Base-by-base conservation (phyloP, 2,888 invertebrate species). In the Tortrix viridana region DNA sequence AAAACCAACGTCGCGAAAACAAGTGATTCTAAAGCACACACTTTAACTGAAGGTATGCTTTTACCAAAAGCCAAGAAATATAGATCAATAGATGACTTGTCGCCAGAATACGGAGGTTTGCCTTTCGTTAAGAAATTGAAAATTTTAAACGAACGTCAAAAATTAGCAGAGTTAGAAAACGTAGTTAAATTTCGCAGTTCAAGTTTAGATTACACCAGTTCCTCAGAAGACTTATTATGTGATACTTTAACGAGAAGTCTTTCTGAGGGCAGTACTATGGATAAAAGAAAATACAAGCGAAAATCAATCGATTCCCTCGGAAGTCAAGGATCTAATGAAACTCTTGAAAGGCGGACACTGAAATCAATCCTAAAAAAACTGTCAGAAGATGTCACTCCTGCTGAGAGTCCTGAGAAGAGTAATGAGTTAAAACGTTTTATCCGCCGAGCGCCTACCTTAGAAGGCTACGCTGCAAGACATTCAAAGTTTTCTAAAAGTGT, bases 61-160 rank as follows among this genome's bases (percentile, higher is more conserved):
- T 79, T 88, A 63, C 87, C 89, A 9, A 86, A 85, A 85, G 72
- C 84, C 2, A 96, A 96, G 82, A 94, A 95, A 80, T 97, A 97
- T 84, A 93, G 94, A 67, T 97, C 97, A n/a, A 95, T 97, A 55
- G 96, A 96, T 75, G 97, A 97, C 81, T 85, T 97, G 38, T 97
- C 97, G 7, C 97, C 97, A 0, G 97, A 97, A 81, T 97, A 97
- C 74, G 96, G 96, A 55, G 96, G 96, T 14, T 85, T 97, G 65
- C 97, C 97, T 0, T 97, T 97, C 79, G 97, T 97, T 0, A 97
- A 97, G 84, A 97, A 97, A 74, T 88, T 97, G 53, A 97, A 97
- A 90, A 97, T 97, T 72, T 92, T 97, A 50, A 97, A 97, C 82
- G 97, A 97, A 86, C 93, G 97, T 9, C 97, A 97, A 80, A 97